Base-by-base conservation (phyloP, 1,140 invertebrate species). In the Psilanteris sp. region DNA sequence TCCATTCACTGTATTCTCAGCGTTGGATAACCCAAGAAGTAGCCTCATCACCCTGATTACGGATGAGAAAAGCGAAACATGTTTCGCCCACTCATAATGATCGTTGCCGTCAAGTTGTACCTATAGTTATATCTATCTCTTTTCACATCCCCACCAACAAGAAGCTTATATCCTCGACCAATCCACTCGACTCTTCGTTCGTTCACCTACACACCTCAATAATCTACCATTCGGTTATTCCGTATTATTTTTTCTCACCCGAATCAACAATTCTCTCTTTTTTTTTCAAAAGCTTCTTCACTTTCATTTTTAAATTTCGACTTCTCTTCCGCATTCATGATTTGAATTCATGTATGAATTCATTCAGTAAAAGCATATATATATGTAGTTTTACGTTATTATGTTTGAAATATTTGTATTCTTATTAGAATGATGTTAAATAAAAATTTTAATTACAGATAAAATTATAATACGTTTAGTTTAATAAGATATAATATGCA, bases 31-130 rank as follows among this genome's bases (percentile, higher is more conserved):
- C 34, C 41, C 48, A 54, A 55, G 64, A 75, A 18, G 44, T 62
- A 70, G 61, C 59, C 71, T 81, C 79, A 79, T 80, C 80, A 79
- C 61, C 61, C 74, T 68, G 77, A 82, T 83, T 80, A 82, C 78
- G 79, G 74, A 78, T 62, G 68, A 59, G 79, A 81, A 80, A 81
- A 85, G 78, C 81, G 80, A 79, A 83, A 72, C 80, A 82, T 82
- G 79, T 84, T 83, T 85, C 83, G 83, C 82, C 82, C 81, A 85
- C 85, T 86, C 83, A 83, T 78, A 73, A 77, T 83, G 82, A 85
- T 84, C 83, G 82, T 80, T 77, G 75, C 79, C 78, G 76, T 78
- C 78, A 79, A 75, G 67, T 67, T n/a, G n/a, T n/a, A n/a, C n/a
- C n/a, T n/a, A n/a, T n/a, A n/a, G n/a, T 81, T 59, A 37, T 18